Evolutionary conservation across 2,888 invertebrate genomes (phyloP).

Genomic region (Leptinotarsa peninsularis): DNA sequence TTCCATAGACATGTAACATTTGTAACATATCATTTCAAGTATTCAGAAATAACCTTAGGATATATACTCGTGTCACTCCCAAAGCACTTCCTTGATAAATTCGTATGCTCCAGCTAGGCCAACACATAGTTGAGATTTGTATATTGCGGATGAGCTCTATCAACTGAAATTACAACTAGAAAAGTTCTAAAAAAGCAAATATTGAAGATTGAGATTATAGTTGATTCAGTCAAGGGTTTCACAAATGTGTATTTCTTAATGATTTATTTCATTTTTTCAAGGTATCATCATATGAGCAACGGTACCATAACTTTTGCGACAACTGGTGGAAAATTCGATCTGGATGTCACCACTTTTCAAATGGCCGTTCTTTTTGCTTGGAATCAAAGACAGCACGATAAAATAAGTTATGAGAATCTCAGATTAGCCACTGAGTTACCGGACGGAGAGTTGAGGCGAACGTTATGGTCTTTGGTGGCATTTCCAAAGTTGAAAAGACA

Average conservation of each 20-base stretch:
- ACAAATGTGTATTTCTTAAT: no score
- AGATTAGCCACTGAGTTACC: conserved; percentile 96
- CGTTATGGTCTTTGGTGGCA: conserved; percentile 94
- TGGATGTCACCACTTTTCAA: conserved; percentile 99
- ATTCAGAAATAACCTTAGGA: no score
- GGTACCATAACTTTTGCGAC: conserved; percentile 97
- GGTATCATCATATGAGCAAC: conserved; percentile 98
- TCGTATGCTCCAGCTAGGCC: no score
- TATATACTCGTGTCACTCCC: no score
- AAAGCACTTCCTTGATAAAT: no score
- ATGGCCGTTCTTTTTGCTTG: conserved; percentile 99
- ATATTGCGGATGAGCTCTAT: no score
- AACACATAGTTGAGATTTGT: no score
- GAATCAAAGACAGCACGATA: conserved; percentile 95
- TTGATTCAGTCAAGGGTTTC: background rate
- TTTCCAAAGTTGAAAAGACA: conserved; percentile 97
- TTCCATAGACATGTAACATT: no score
- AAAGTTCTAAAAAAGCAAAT: no score
- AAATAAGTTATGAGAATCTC: conserved; percentile 96
- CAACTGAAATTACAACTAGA: no score
- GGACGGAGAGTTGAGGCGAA: conserved; percentile 93
- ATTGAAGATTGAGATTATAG: background rate
- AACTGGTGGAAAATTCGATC: conserved; percentile 91
- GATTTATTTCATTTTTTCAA: conserved; percentile 32
- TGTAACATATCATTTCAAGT: no score